phyloP scores from a whole-genome alignment of 2,797 vertebrate species.

The Labroides dimidiatus region DNA sequence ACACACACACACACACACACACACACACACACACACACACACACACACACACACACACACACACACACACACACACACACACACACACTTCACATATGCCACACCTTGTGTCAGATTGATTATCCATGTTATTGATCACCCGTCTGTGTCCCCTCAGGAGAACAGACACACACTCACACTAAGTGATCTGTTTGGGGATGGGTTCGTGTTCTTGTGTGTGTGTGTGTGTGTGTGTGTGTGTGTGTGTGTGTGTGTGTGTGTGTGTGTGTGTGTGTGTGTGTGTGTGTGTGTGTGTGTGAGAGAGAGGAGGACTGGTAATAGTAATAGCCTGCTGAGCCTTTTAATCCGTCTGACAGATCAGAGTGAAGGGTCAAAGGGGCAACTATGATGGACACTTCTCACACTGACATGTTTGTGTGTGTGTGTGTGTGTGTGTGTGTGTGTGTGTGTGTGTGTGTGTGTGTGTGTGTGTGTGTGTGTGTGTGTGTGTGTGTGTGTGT shows the following conservation, averaged over 20 bases:
- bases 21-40: not conserved
- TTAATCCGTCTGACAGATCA: slow-evolving; percentile 28
- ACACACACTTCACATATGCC: slow-evolving; percentile 10
- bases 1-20: slow-evolving; percentile 25
- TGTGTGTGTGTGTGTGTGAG: not conserved
- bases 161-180: slow-evolving; percentile 22
- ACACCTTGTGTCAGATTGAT: slow-evolving; percentile 40
- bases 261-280: not conserved
- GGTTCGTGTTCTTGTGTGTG: not conserved
- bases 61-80: slow-evolving; percentile 21
- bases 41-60: slow-evolving; percentile 16
- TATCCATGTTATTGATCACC: slow-evolving; percentile 69
- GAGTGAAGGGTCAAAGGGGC: slow-evolving; percentile 18
- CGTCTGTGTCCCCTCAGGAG: slow-evolving; percentile 35
- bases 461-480: not conserved
- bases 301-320: slow-evolving; percentile 6
- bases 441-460: not conserved
- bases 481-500: not conserved
- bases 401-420: too few species aligned
- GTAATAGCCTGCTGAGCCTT: slow-evolving; percentile 18
- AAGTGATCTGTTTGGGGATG: slow-evolving; percentile 18
- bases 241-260: not conserved
- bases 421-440: slow-evolving; percentile 1
- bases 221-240: slow-evolving; percentile 7
- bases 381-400: slow-evolving; percentile 1